Conservation (phyloP, 30 jellyfish, hydroid and myxozoan genomes). For the Hydractinia echinata region DNA sequence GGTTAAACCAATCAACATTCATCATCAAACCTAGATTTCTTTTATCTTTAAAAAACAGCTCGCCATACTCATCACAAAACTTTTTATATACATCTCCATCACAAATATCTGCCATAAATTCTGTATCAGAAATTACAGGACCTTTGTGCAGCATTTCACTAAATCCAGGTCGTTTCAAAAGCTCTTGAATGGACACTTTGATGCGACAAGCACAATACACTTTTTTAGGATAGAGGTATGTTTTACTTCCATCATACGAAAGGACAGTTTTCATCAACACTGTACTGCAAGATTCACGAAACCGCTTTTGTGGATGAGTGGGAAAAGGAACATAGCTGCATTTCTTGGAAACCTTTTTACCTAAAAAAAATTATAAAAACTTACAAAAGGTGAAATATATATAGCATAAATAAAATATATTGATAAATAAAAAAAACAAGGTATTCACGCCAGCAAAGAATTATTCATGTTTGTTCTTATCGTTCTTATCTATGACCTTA, state of each 20-base stretch:
- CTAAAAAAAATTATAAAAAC: background rate
- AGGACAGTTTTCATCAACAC: background rate
- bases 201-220: background rate
- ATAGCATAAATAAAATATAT: too few relatives aligned
- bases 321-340: background rate
- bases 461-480: too few relatives aligned
- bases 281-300: background rate
- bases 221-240: constrained; percentile 6
- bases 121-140: constrained; percentile 14
- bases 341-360: background rate
- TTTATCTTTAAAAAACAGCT: constrained; percentile 11
- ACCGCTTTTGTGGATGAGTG: constrained; percentile 5
- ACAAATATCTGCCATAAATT: background rate
- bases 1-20: background rate
- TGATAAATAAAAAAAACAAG: too few relatives aligned
- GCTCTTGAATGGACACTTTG: background rate
- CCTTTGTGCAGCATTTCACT: constrained; percentile 16
- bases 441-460: too few relatives aligned
- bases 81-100: background rate
- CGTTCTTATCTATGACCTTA: too few relatives aligned
- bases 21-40: constrained; percentile 5
- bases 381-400: too few relatives aligned
- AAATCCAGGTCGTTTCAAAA: constrained; percentile 11
- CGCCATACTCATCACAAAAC: background rate
- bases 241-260: constrained; percentile 3